These are phyloP conservation scores for Dione vanillae DNA, from an alignment of 2,888 invertebrate species.

Conservation along the genomic window DNA sequence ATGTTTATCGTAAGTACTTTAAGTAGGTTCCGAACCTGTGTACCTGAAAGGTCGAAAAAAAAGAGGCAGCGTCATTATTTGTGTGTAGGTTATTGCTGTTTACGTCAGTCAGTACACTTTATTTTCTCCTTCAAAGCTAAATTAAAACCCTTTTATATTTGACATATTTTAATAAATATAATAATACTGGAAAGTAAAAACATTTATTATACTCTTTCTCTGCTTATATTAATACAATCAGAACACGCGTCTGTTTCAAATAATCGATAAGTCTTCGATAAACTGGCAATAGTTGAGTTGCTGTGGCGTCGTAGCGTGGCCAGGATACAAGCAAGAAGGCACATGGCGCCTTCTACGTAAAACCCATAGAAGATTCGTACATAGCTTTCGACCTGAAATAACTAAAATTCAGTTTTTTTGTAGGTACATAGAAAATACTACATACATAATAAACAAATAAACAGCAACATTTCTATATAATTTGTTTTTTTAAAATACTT, in stretches of 20 bases:
- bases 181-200: neutral
- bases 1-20: no score
- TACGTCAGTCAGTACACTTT: neutral
- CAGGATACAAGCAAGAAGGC: slow-evolving; percentile 84
- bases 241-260: slow-evolving; percentile 50
- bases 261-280: slow-evolving; percentile 62
- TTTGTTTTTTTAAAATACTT: no score
- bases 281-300: slow-evolving; percentile 48
- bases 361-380: slow-evolving; percentile 86
- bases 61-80: no score
- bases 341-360: slow-evolving; percentile 88
- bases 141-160: neutral
- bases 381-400: slow-evolving; percentile 77
- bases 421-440: neutral
- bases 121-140: neutral
- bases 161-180: neutral
- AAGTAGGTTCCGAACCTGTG: no score
- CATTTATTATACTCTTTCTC: neutral
- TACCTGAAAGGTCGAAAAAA: no score
- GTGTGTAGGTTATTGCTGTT: neutral
- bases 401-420: neutral
- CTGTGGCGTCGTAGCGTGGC: slow-evolving; percentile 84
- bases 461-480: no score
- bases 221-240: slow-evolving; percentile 29
- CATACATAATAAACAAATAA: neutral